Base-by-base conservation (phyloP, 2,113 vertebrate genomes). In the Notothenia coriiceps region DNA sequence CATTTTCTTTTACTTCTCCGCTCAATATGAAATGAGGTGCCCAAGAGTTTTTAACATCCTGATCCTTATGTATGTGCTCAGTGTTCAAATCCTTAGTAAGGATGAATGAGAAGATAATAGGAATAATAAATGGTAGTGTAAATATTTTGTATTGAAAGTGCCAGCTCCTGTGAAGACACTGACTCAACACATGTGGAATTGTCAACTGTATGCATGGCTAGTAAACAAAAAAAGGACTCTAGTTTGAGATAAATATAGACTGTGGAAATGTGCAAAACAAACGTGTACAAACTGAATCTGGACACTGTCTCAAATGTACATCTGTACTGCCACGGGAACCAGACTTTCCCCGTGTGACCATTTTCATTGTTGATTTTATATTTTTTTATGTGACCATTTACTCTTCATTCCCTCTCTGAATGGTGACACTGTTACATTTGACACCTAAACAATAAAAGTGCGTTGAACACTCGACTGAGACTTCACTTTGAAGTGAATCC, bases 311-410 rank as follows among this genome's bases (percentile, higher is more conserved):
- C 88, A 89, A 83, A 52, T 89, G 82, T 92, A 87, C 81, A 81
- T 94, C 86, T 83, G 51, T 89, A 86, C 90, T 83, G 83, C 79
- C 85, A 83, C 86, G 79, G 90, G 88, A 91, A 80, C 77, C 79
- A 86, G 82, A 84, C 82, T 74, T 55, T 71, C 82, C 87, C 89
- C 43, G 77, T 87, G 87, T 90, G 57, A 85, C 92, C 92, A 88
- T 90, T 90, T 90, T 92, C 92, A 93, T 94, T 92, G 91, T 94
- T 95, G 76, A 93, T 94, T 95, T 95, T 94, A 82, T 94, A 94
- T 95, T 95, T 95, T 95, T 94, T 94, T 94, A 94, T 93, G 92
- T 95, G 91, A 86, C 87, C 93, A 93, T 94, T 92, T 92, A 91
- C 83, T 93, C 91, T 91, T 90, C 83, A 83, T 72, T 80, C 84